Evolutionary conservation across 2,797 vertebrate genomes (phyloP), one percentile per base, ranked within the genome.

Genomic region (Sebastes minor): DNA sequence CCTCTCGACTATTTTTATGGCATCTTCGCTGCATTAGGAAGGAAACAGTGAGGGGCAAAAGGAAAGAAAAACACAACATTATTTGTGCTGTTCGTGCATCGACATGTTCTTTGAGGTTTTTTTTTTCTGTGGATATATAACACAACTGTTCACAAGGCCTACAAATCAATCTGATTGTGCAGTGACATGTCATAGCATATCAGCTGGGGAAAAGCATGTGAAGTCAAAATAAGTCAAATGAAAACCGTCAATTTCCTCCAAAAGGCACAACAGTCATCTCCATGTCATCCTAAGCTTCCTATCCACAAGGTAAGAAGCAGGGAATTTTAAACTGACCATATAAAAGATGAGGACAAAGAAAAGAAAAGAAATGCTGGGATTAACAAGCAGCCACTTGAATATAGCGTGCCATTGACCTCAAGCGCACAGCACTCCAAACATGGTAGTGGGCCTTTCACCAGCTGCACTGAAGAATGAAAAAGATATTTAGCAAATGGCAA

Each of bases 361-460:
- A 59, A 7, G 5, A 69, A 64, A 77, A 56, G 1, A 67, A 73
- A 53, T 6, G 18, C 38, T 20, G 3, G 20, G 22, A 84, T 61
- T 72, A 71, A 74, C 3, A 0, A 78, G 55, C 55, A 78, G 55
- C 49, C 73, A 8, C 72, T 74, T 12, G 70, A 57, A 65, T 84
- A 80, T 22, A 75, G 18, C 20, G 3, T 16, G 57, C 16, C 53
- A 27, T 88, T 87, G 27, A 85, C 76, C 46, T 74, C 74, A 57
- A 80, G 67, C 3, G 5, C 67, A 59, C 4, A 71, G 55, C 49
- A 6, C 83, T 74, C 83, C 86, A 88, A 83, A 87, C 59, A 84
- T 79, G 80, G 86, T n/a, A 64, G 52, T 13, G 23, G 35, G 28
- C 53, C 33, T 68, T 87, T 82, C 65, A 56, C 3, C 16, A 84